Base-by-base conservation (phyloP, 2,113 vertebrate genomes). In the Sorex fumeus region DNA sequence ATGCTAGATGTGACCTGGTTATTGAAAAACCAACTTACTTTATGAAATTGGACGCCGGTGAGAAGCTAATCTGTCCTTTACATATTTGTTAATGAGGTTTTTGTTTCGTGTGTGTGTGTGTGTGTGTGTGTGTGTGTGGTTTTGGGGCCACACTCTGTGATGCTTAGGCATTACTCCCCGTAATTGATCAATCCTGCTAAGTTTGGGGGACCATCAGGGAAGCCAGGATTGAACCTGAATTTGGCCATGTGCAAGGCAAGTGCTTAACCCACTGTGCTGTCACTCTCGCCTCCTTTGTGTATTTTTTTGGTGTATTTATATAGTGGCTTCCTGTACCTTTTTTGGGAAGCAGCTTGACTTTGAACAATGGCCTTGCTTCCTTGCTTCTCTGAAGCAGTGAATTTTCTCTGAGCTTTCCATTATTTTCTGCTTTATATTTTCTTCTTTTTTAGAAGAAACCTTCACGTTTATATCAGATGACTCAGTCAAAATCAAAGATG, bases 21-120 rank as follows among this genome's bases (percentile, higher is more conserved):
- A 95, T 99, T 53, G 98, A 99, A 88, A 99, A 98, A 84, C 99
- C 99, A 75, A 99, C 99, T 0, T 98, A 99, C 84, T 99, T 99
- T 96, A 99, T 99, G 99, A 99, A 99, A 96, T 97, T 99, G 84
- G 99, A 99, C 97, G 99, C 99, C 98, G 99, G 99, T 99, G 96
- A 97, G 84, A 88, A 28, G 0, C 93, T 28, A 72, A n/a, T 87
- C 71, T 67, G 1, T 90, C 57, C 87, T 0, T 77, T 72, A 50
- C 43, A 62, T 92, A n/a, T 71, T 76, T 76, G 43, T 78, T 79
- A n/a, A 34, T 40, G 13, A 70, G n/a, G 9, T 8, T 71, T 71
- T 75, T 9, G 47, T 88, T 23, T 47, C 69, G 40, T 40, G 40
- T 40, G 40, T 40, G 40, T 40, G 40, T 40, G 40, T 40, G 40